A percentile compares a stretch with the other conserved stretches of the same genome.
Conservation (phyloP, 2,797 vertebrate species). For the Coluber constrictor region DNA sequence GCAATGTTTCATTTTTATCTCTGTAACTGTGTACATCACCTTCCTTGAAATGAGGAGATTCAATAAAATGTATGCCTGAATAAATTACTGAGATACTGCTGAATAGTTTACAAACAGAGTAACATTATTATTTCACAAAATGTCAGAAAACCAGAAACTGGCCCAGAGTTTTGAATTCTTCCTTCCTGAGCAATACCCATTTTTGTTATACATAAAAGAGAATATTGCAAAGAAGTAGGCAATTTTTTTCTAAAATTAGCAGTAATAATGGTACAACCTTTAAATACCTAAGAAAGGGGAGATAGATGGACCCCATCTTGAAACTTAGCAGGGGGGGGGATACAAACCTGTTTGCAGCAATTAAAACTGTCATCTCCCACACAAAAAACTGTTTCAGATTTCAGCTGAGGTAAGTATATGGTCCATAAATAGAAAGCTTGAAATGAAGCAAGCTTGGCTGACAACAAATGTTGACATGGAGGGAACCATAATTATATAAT, state of each 20-base stretch:
- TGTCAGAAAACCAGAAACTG: background rate
- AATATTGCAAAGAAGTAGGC: conserved; percentile 41
- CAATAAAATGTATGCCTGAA: background rate
- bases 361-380: conserved; percentile 48
- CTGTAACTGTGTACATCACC: background rate
- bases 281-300: conserved; percentile 26
- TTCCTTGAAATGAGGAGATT: background rate
- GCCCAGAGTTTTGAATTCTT: too few species aligned
- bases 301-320: conserved; percentile 27
- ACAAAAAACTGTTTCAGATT: conserved; percentile 62
- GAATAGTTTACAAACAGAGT: background rate
- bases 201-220: conserved; percentile 23
- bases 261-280: conserved; percentile 25
- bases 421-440: conserved; percentile 51
- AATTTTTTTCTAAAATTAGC: conserved; percentile 13
- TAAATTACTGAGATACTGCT: background rate
- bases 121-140: background rate
- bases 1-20: background rate
- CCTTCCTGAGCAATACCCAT: conserved; percentile 16
- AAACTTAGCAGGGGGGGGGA: conserved; percentile 46
- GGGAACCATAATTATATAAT: conserved; percentile 30
- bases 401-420: conserved; percentile 49
- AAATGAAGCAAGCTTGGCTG: conserved; percentile 9
- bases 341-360: conserved; percentile 54
- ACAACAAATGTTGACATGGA: conserved; percentile 34